These are phyloP conservation scores for Cryptus viduatorius DNA, from an alignment of 2,888 invertebrate species.

Conservation along the genomic window DNA sequence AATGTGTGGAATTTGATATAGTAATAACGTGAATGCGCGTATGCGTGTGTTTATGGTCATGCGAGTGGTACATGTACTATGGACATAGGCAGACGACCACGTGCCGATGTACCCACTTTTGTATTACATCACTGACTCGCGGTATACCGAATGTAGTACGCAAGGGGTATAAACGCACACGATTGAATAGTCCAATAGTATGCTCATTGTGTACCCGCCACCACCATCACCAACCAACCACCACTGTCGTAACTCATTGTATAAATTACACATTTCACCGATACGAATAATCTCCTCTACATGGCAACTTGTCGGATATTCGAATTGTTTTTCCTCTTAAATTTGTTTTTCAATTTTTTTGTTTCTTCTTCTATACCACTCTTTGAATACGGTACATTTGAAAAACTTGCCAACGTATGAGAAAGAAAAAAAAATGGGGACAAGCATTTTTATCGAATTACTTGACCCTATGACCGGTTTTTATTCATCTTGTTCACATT, in stretches of 20 bases:
- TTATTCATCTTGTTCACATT: constrained; percentile 48
- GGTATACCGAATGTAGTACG: constrained; percentile 45
- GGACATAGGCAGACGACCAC: constrained; percentile 46
- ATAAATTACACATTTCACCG: constrained; percentile 84
- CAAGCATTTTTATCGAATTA: constrained; percentile 53
- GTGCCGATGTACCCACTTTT: constrained; percentile 37
- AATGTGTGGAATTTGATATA: constrained; percentile 83
- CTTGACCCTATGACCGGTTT: constrained; percentile 50
- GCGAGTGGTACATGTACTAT: constrained; percentile 69
- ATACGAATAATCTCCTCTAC: constrained; percentile 71
- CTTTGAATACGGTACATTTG: too few species aligned
- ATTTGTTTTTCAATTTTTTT: background rate
- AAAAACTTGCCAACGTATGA: background rate
- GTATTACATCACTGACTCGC: constrained; percentile 30
- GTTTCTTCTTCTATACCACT: background rate
- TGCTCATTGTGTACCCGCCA: constrained; percentile 54
- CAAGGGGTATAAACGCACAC: constrained; percentile 72
- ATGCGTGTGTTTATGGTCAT: constrained; percentile 67
- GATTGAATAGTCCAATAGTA: constrained; percentile 56
- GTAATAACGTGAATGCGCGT: constrained; percentile 73
- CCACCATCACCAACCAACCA: constrained; percentile 74
- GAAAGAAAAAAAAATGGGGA: constrained; percentile 43
- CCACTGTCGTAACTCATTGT: constrained; percentile 83
- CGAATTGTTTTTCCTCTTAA: constrained; percentile 23
- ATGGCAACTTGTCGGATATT: constrained; percentile 73